phyloP scores from a whole-genome alignment of 2,113 vertebrate species.

The Mormoops blainvillei region DNA sequence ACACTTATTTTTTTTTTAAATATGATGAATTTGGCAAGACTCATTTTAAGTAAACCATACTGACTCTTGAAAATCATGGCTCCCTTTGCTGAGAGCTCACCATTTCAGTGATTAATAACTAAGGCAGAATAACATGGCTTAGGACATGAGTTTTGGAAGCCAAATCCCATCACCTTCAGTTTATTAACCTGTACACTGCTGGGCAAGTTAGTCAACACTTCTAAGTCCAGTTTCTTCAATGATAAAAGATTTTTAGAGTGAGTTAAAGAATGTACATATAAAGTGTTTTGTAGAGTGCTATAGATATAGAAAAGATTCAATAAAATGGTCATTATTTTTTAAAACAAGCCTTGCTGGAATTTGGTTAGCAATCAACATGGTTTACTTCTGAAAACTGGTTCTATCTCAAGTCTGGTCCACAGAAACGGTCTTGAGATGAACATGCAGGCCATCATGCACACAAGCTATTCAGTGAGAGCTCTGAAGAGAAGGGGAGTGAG shows the following conservation, averaged over 20 bases:
- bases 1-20: background rate
- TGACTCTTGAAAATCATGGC: background rate
- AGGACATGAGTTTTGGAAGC: background rate
- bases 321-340: background rate
- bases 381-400: background rate
- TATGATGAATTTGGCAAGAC: background rate
- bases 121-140: background rate
- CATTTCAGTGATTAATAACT: background rate
- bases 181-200: background rate
- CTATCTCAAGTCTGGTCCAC: background rate
- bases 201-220: background rate
- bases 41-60: background rate
- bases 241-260: background rate
- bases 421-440: background rate
- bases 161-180: background rate
- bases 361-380: background rate
- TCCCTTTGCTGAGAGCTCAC: background rate
- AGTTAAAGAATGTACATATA: background rate
- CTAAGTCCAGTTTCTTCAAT: background rate
- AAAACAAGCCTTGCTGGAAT: background rate
- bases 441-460: background rate
- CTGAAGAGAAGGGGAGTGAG: background rate
- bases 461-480: background rate
- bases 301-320: background rate
- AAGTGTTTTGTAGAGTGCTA: background rate